Evolutionary conservation across 1,140 invertebrate genomes (phyloP).

Genomic region (Anoplolepis gracilipes): DNA sequence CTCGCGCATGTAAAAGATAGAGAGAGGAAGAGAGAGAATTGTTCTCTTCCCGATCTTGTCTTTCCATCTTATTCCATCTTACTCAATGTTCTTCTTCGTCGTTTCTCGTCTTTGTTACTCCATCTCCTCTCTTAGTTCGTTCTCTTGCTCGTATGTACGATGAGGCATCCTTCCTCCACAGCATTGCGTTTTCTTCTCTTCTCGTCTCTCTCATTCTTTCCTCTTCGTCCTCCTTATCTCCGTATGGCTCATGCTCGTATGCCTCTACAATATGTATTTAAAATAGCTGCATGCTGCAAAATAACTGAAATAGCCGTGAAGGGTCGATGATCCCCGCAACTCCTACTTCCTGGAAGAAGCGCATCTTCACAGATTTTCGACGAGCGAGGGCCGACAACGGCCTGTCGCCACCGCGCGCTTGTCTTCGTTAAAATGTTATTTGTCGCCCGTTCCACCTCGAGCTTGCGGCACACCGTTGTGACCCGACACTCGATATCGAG

Average conservation of each 20-base stretch:
- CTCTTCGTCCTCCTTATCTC: conserved; percentile 62
- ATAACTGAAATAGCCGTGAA: conserved; percentile 83
- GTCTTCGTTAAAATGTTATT: conserved; percentile 43
- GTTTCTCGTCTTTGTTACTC: conserved; percentile 30
- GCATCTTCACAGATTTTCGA: conserved; percentile 56
- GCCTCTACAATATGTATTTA: conserved; percentile 79
- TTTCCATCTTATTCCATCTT: conserved; percentile 33
- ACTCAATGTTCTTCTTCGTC: conserved; percentile 31
- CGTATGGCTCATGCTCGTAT: conserved; percentile 70
- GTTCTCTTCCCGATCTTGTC: conserved; percentile 50
- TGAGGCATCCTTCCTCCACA: conserved; percentile 47
- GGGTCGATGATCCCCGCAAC: conserved; percentile 80
- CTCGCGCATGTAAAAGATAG: neutral
- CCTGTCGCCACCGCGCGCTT: conserved; percentile 56
- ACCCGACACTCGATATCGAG: conserved; percentile 54
- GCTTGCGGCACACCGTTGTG: conserved; percentile 22
- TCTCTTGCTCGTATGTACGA: conserved; percentile 52
- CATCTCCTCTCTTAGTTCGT: conserved; percentile 1
- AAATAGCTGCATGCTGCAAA: conserved; percentile 81
- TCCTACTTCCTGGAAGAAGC: conserved; percentile 80
- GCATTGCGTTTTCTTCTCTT: conserved; percentile 29
- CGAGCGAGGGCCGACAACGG: conserved; percentile 41
- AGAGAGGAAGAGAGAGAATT: conserved; percentile 19
- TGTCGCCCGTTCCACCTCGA: conserved; percentile 40
- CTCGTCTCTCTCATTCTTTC: conserved; percentile 23